phyloP scores from a whole-genome alignment of 1,140 invertebrate genomes.

The Drosophila nannoptera region DNA sequence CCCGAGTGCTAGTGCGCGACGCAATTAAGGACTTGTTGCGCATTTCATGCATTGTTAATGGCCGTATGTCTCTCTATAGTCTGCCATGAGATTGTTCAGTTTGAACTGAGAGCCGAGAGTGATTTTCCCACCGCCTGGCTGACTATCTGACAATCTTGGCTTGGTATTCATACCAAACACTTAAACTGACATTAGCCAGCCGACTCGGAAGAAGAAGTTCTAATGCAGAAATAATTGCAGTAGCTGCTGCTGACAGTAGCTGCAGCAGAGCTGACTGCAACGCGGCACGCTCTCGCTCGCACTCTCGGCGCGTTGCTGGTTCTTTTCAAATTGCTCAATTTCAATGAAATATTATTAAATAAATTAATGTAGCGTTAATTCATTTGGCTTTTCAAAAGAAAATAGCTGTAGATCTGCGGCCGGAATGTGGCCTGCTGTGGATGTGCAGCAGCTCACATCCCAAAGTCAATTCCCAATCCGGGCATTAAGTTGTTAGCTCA shows the following conservation, averaged over 20 bases:
- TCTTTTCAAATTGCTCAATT: slow-evolving; percentile 69
- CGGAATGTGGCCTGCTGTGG: slow-evolving; percentile 20
- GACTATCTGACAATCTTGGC: slow-evolving; percentile 9
- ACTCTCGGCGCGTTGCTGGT: slow-evolving; percentile 27
- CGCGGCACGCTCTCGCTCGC: slow-evolving; percentile 7
- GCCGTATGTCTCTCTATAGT: slow-evolving; percentile 25
- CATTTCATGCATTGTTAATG: slow-evolving; percentile 66
- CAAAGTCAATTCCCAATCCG: slow-evolving; percentile 14
- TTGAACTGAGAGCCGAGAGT: slow-evolving; percentile 7
- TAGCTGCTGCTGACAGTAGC: slow-evolving; percentile 49
- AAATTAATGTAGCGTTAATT: slow-evolving; percentile 76
- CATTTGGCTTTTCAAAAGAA: slow-evolving; percentile 61
- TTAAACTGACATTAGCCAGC: slow-evolving; percentile 72
- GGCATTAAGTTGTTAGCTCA: slow-evolving; percentile 29
- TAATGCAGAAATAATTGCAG: slow-evolving; percentile 76
- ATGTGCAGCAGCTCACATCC: slow-evolving; percentile 7
- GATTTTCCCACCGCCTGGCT: slow-evolving; percentile 31
- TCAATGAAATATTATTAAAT: slow-evolving; percentile 76
- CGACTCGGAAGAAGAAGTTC: slow-evolving; percentile 49
- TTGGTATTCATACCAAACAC: slow-evolving; percentile 62
- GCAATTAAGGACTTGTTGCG: slow-evolving; percentile 64
- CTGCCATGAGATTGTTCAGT: slow-evolving; percentile 26
- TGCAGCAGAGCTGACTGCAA: slow-evolving; percentile 3
- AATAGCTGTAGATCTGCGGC: slow-evolving; percentile 47
- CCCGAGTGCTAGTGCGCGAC: slow-evolving; percentile 29